Evolutionary conservation across 2,888 invertebrate species (phyloP).

Genomic region (Synanthedon vespiformis): DNA sequence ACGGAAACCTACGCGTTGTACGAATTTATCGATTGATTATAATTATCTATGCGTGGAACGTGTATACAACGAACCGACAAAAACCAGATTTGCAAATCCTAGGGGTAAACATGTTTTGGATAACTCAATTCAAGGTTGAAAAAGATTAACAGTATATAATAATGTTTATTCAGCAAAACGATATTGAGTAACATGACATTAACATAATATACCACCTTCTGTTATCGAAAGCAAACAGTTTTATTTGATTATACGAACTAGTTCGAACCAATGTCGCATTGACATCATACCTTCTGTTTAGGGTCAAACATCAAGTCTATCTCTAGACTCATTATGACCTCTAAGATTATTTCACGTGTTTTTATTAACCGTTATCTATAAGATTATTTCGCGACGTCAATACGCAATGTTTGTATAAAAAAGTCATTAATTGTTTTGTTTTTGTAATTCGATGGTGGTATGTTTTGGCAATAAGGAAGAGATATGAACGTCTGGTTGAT

Average conservation of each 20-base stretch:
- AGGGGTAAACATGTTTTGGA: conserved; percentile 18
- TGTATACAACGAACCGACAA: conserved; percentile 13
- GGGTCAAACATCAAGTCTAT: conserved; percentile 17
- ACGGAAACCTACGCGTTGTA: conserved; percentile 7
- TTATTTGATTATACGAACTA: too few relatives aligned
- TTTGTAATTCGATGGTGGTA: conserved; percentile 12
- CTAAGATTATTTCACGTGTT: conserved; percentile 19
- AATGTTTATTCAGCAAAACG: too few relatives aligned
- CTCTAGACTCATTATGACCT: conserved; percentile 20
- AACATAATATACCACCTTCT: too few relatives aligned
- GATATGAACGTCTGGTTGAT: conserved; percentile 19
- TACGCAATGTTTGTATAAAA: conserved; percentile 26
- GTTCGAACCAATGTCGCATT: neutral
- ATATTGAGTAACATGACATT: too few relatives aligned
- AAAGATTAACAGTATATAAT: too few relatives aligned
- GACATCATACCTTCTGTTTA: neutral
- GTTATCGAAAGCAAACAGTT: too few relatives aligned
- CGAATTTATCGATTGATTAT: conserved; percentile 15
- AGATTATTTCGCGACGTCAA: conserved; percentile 31
- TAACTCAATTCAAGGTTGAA: neutral
- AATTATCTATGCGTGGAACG: conserved; percentile 8
- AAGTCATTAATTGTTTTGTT: conserved; percentile 15
- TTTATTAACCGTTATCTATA: conserved; percentile 20
- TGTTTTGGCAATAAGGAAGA: conserved; percentile 20
- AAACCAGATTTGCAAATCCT: conserved; percentile 15